A percentile compares a stretch with the other conserved stretches of the same genome.
Evolutionary conservation across 2,797 vertebrate genomes (phyloP).

Genomic region (Pogonophryne albipinna): DNA sequence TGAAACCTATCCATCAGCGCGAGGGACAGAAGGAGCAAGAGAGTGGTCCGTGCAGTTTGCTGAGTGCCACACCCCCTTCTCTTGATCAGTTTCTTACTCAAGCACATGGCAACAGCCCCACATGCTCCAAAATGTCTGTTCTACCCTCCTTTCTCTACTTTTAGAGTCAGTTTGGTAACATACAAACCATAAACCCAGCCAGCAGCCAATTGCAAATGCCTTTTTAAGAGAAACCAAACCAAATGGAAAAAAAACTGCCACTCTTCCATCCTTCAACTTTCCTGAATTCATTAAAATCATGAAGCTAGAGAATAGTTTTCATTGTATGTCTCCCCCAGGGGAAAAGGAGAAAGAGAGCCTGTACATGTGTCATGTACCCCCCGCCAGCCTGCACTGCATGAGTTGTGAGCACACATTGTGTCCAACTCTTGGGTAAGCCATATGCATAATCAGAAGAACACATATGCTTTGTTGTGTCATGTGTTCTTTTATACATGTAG

Average conservation of each 20-base stretch:
- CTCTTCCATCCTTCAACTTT: background rate
- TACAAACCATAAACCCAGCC: background rate
- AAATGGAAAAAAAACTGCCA: background rate
- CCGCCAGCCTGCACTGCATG: slow-evolving; percentile 12
- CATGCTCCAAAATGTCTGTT: slow-evolving; percentile 1
- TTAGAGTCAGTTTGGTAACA: background rate
- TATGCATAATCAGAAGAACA: slow-evolving; percentile 20
- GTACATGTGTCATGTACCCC: slow-evolving; percentile 29
- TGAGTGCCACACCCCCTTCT: slow-evolving; percentile 35
- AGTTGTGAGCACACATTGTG: slow-evolving; percentile 58
- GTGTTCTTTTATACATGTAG: background rate
- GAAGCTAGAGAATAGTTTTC: slow-evolving; percentile 45
- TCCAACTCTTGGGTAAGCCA: slow-evolving; percentile 3
- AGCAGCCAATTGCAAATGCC: background rate
- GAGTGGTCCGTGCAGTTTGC: background rate
- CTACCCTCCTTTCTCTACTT: accelerated
- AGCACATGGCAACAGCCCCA: slow-evolving; percentile 29
- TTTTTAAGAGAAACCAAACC: background rate
- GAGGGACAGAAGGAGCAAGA: slow-evolving; percentile 10
- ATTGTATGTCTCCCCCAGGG: slow-evolving; percentile 44
- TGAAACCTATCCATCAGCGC: slow-evolving; percentile 58
- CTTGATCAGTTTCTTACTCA: slow-evolving; percentile 13
- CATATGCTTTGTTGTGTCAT: slow-evolving; percentile 7
- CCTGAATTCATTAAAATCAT: slow-evolving; percentile 43
- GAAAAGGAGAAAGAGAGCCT: slow-evolving; percentile 51